Base-by-base conservation (phyloP, 2,113 vertebrate genomes). In the Pandion haliaetus region DNA sequence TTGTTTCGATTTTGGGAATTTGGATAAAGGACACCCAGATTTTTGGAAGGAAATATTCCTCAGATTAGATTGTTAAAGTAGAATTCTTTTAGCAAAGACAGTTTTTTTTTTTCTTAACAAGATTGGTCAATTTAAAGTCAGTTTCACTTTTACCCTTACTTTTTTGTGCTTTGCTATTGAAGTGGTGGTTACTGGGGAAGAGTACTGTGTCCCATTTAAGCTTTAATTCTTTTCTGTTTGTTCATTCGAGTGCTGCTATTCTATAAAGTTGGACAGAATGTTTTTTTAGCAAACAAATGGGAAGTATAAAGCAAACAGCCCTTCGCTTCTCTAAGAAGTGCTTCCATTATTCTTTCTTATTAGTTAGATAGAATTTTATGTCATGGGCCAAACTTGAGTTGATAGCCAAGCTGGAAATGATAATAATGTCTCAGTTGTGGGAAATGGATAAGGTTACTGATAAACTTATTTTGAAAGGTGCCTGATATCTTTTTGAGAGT, bases 271-370 rank as follows among this genome's bases (percentile, higher is more conserved):
- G 88, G 72, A 34, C 72, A 86, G 69, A 96, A 63, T 96, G 82
- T 96, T 97, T 92, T 97, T 90, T 93, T 92, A 95, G 66, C 78
- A 93, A 94, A 94, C 69, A 96, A 94, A 87, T 94, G 78, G 42
- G 44, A 95, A 95, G 78, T 89, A 91, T n/a, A 96, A 92, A 94
- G 80, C 69, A 93, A 95, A 80, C 52, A 95, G 26, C 44, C 83
- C 61, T 84, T 92, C 76, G n/a, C 88, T 90, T 93, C 84, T 66
- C 72, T 91, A 84, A 70, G 58, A 97, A 97, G 86, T 80, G 38
- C 42, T 91, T 96, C 63, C 38, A 82, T 95, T 97, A 93, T 90
- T 93, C 81, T 87, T 86, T 80, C 72, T 88, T 84, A 65, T 81
- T 90, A 36, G 70, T 88, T 94, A 95, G 59, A 66, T 74, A 84